A percentile compares a stretch with the other conserved stretches of the same genome.
Evolutionary conservation across 2,888 invertebrate genomes (phyloP).

Genomic region (Mechanitis messenoides): DNA sequence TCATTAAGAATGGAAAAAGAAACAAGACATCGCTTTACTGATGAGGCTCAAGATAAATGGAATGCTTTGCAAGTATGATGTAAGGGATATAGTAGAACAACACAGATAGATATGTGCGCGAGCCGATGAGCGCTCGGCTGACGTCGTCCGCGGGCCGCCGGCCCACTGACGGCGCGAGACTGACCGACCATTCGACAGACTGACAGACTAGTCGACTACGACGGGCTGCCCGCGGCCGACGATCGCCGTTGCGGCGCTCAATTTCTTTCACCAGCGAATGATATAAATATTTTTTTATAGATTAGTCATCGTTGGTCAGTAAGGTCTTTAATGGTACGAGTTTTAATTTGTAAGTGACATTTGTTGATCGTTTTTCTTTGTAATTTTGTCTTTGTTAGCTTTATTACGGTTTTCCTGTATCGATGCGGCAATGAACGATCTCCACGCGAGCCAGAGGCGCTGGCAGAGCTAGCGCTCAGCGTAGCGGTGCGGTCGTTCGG

Average conservation of each 20-base stretch:
- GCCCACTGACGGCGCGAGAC: conserved; percentile 14
- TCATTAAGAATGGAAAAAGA: conserved; percentile 45
- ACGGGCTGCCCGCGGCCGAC: conserved; percentile 11
- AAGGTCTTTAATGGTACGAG: conserved; percentile 63
- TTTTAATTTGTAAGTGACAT: conserved; percentile 74
- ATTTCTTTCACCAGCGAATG: conserved; percentile 20
- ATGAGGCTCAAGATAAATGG: conserved; percentile 56
- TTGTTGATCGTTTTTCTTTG: conserved; percentile 73
- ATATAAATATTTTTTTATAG: conserved; percentile 49
- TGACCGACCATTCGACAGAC: conserved; percentile 15
- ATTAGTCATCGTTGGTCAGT: conserved; percentile 68
- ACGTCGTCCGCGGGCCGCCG: conserved; percentile 10
- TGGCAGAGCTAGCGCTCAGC: conserved; percentile 45
- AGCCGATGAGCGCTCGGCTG: conserved; percentile 25
- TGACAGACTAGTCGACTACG: conserved; percentile 16
- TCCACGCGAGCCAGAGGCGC: conserved; percentile 19
- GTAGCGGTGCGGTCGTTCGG: conserved; percentile 43
- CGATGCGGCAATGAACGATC: conserved; percentile 29
- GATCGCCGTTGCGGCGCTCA: conserved; percentile 13
- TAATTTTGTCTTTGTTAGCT: conserved; percentile 74
- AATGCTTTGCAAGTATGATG: conserved; percentile 55
- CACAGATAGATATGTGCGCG: conserved; percentile 14
- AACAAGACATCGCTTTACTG: conserved; percentile 55
- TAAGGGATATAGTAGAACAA: conserved; percentile 36
- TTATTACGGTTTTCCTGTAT: conserved; percentile 69